Percentiles rank a stretch among this genome's conserved stretches.
Evolutionary conservation across 1,140 invertebrate species (phyloP).

Genomic region (Sminthurinus signatus): DNA sequence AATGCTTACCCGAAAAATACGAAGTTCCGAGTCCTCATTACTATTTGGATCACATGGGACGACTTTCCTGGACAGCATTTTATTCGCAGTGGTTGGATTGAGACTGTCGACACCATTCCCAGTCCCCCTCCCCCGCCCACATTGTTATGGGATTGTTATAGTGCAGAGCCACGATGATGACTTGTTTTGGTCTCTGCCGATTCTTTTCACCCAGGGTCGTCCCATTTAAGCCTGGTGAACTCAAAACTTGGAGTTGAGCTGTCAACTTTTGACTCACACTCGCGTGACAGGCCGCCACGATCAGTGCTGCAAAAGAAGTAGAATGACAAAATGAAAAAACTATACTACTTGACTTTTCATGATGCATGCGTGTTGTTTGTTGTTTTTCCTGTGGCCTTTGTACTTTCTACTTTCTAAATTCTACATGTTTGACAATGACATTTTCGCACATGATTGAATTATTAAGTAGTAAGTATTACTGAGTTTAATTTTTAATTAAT

Average conservation of each 20-base stretch:
- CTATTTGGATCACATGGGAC: slow-evolving; percentile 38
- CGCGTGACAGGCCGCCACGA: slow-evolving; percentile 56
- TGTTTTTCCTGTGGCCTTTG: no score
- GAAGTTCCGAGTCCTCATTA: slow-evolving; percentile 37
- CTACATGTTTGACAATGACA: no score
- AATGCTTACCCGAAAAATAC: no score
- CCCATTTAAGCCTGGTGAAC: neutral
- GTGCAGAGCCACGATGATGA: slow-evolving; percentile 62
- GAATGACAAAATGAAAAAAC: no score
- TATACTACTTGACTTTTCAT: no score
- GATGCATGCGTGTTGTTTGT: no score
- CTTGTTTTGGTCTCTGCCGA: slow-evolving; percentile 57
- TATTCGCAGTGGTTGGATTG: slow-evolving; percentile 17
- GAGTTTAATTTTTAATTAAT: no score
- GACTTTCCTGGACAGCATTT: slow-evolving; percentile 25
- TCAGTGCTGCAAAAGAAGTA: no score
- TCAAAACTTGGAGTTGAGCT: slow-evolving; percentile 27
- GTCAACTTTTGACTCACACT: slow-evolving; percentile 61
- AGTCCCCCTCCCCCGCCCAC: slow-evolving; percentile 39
- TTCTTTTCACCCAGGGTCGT: slow-evolving; percentile 14
- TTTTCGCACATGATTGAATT: no score
- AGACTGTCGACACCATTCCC: slow-evolving; percentile 20
- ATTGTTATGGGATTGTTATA: slow-evolving; percentile 36
- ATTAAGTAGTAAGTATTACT: no score
- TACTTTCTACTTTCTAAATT: no score